phyloP scores from a whole-genome alignment of 1,140 invertebrate genomes.

The Drosophila parabipectinata region DNA sequence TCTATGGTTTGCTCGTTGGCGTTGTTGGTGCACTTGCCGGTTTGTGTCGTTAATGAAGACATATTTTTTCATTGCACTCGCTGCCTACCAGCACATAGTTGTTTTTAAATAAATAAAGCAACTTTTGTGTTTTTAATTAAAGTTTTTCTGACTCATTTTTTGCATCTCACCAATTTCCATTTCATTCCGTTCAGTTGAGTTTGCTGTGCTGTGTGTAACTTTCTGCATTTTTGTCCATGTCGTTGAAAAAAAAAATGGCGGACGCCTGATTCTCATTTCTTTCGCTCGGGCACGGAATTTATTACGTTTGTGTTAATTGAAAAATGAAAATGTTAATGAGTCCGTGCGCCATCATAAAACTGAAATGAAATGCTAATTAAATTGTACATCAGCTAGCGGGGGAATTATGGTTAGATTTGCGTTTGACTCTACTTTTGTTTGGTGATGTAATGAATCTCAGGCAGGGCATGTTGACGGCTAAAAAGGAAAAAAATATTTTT shows the following conservation, averaged over 20 bases:
- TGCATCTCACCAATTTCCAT: conserved; percentile 10
- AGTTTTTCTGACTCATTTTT: conserved; percentile 65
- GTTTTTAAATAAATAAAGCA: conserved; percentile 80
- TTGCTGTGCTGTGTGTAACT: conserved; percentile 41
- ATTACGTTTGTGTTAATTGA: conserved; percentile 83
- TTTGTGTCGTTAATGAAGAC: conserved; percentile 79
- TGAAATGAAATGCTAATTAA: conserved; percentile 79
- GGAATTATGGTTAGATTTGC: conserved; percentile 57
- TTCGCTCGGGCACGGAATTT: conserved; percentile 63
- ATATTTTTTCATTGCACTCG: conserved; percentile 74
- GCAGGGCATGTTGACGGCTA: too few relatives aligned
- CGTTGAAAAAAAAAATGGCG: conserved; percentile 60
- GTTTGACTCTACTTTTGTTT: conserved; percentile 14
- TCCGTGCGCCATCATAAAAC: conserved; percentile 71
- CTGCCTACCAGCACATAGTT: conserved; percentile 36
- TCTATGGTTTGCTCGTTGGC: conserved; percentile 49
- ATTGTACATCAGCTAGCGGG: conserved; percentile 55
- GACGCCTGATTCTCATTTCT: conserved; percentile 56
- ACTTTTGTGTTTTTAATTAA: conserved; percentile 83
- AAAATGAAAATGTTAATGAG: conserved; percentile 83
- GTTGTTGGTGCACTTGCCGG: conserved; percentile 68
- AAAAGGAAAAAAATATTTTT: background rate
- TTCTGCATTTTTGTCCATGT: conserved; percentile 66
- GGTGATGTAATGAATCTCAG: conserved; percentile 27
- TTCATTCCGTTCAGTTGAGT: background rate